phyloP scores from a whole-genome alignment of 2,797 vertebrate species.

The Gallirallus australis region DNA sequence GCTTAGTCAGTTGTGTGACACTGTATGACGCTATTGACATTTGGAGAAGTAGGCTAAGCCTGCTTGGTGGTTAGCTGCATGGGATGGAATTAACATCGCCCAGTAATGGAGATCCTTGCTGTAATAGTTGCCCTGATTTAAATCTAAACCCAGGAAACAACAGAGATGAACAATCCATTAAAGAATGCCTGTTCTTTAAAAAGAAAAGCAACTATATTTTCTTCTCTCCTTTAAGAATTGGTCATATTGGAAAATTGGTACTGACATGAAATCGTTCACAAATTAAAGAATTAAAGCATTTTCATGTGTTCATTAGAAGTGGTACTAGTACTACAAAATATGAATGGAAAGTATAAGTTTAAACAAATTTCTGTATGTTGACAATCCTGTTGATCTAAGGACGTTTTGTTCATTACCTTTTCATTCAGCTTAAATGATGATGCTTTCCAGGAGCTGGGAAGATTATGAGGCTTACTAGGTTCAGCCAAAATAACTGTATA shows the following conservation, averaged over 20 bases:
- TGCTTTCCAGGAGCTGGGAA: background rate
- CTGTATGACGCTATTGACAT: background rate
- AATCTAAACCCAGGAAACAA: constrained; percentile 28
- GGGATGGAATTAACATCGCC: constrained; percentile 18
- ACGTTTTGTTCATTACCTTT: background rate
- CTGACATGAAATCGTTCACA: background rate
- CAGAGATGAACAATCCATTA: constrained; percentile 28
- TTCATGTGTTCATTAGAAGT: background rate
- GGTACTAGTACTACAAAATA: background rate
- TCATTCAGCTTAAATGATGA: background rate
- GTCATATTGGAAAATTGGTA: background rate
- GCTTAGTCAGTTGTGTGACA: constrained; percentile 25
- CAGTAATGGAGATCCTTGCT: background rate
- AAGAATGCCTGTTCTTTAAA: background rate
- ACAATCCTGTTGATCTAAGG: background rate
- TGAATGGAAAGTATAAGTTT: background rate
- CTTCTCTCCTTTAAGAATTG: background rate
- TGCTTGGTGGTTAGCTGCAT: background rate
- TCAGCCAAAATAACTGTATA: background rate
- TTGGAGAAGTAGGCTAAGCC: background rate
- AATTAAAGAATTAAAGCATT: background rate
- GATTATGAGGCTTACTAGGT: background rate
- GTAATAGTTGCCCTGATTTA: constrained; percentile 33
- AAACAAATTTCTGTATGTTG: background rate
- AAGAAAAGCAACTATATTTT: background rate